A percentile compares a stretch with the other conserved stretches of the same genome.
Evolutionary conservation across 2,888 invertebrate species (phyloP).

Genomic region (Sturmia bella): DNA sequence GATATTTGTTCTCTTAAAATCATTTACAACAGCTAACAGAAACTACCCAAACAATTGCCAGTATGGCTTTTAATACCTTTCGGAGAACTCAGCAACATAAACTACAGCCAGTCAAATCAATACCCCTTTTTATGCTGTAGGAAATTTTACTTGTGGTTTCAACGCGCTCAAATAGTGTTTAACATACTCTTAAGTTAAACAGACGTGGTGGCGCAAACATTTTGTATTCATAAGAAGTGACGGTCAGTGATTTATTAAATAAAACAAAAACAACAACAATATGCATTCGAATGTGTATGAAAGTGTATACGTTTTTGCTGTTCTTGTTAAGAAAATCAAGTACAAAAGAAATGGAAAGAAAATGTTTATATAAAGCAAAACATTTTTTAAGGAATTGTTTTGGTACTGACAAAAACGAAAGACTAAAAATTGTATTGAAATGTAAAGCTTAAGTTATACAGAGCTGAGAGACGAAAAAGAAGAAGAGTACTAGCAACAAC

Average conservation of each 20-base stretch:
- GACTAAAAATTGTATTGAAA: conserved; percentile 4
- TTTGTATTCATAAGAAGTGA: conserved; percentile 18
- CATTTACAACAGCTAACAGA: conserved; percentile 35
- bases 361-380: background rate
- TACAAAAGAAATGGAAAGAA: conserved; percentile 38
- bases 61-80: conserved; percentile 31
- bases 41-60: conserved; percentile 67
- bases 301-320: background rate
- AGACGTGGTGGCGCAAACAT: conserved; percentile 75
- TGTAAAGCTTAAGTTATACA: conserved; percentile 35
- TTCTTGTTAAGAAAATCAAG: conserved; percentile 21
- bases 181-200: conserved; percentile 75
- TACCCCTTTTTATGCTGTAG: conserved; percentile 68
- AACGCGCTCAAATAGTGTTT: conserved; percentile 72
- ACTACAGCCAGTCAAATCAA: conserved; percentile 16
- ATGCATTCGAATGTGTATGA: background rate
- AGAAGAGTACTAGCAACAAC: background rate
- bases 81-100: background rate
- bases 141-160: conserved; percentile 72
- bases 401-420: background rate
- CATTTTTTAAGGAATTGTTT: background rate
- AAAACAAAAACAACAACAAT: conserved; percentile 38
- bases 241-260: conserved; percentile 7
- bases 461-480: background rate
- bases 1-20: conserved; percentile 13